Conservation (phyloP, 2,113 vertebrate genomes). For the Pongo pygmaeus region DNA sequence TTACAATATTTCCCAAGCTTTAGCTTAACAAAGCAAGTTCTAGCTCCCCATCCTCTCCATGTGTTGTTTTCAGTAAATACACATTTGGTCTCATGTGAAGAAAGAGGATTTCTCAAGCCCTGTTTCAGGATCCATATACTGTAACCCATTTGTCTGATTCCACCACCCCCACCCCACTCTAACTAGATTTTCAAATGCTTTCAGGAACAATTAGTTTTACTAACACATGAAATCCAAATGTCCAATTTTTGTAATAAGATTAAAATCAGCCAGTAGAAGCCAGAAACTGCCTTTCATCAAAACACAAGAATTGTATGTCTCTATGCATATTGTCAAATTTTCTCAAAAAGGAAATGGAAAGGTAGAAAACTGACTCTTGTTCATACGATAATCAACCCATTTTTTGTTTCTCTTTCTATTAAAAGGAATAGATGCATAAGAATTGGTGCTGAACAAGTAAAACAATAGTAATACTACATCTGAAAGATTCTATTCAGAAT, state of each 20-base stretch:
- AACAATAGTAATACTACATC: background rate
- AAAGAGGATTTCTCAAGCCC: slow-evolving; percentile 62
- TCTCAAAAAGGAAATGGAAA: slow-evolving; percentile 7
- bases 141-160: slow-evolving; percentile 38
- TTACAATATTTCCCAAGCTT: background rate
- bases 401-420: background rate
- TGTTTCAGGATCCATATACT: slow-evolving; percentile 47
- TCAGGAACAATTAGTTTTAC: slow-evolving; percentile 33
- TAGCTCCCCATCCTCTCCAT: slow-evolving; percentile 39
- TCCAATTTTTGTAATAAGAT: slow-evolving; percentile 40
- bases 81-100: slow-evolving; percentile 58
- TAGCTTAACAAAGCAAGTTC: slow-evolving; percentile 59
- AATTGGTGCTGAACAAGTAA: background rate
- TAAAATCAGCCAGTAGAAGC: slow-evolving; percentile 13
- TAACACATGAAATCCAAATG: slow-evolving; percentile 27
- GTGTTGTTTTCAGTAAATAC: slow-evolving; percentile 69
- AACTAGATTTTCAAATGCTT: background rate
- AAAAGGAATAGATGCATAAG: background rate
- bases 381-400: background rate
- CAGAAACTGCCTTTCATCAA: background rate
- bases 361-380: slow-evolving; percentile 1
- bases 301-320: background rate
- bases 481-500: background rate
- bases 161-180: background rate
- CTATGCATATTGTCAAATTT: background rate